Evolutionary conservation across 64 coral and sea anemone species (phyloP).

Genomic region (Orbicella faveolata): DNA sequence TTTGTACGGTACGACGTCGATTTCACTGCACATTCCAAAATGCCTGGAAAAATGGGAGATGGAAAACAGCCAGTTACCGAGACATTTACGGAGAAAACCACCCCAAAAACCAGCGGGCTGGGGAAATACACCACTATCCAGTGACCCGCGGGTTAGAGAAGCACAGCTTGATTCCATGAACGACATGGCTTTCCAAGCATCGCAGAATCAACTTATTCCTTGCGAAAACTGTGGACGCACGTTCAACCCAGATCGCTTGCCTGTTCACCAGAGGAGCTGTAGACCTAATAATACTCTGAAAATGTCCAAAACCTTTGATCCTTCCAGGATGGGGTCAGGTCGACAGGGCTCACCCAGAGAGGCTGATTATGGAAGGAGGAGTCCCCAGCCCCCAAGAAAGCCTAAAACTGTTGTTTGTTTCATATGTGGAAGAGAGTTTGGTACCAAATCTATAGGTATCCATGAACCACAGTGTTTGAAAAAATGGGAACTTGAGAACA

Average conservation of each 20-base stretch:
- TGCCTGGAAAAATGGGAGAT: slow-evolving; percentile 97
- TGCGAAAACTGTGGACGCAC: slow-evolving; percentile 95
- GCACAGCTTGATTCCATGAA: slow-evolving; percentile 91
- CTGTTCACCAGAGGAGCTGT: slow-evolving; percentile 93
- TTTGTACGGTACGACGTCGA: slow-evolving; percentile 86
- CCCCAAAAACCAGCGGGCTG: slow-evolving; percentile 72
- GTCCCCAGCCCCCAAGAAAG: slow-evolving; percentile 64
- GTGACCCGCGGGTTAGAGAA: slow-evolving; percentile 39
- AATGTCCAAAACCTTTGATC: slow-evolving; percentile 73
- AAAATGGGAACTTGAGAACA: slow-evolving; percentile 97
- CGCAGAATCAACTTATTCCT: slow-evolving; percentile 79
- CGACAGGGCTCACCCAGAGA: slow-evolving; percentile 1
- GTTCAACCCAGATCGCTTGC: slow-evolving; percentile 85
- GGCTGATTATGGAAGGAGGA: slow-evolving; percentile 25
- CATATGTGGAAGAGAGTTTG: slow-evolving; percentile 98
- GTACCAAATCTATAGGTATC: slow-evolving; percentile 89
- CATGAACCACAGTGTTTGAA: slow-evolving; percentile 97
- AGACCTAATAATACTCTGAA: slow-evolving; percentile 72
- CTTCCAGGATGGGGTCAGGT: slow-evolving; percentile 26
- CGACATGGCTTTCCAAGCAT: slow-evolving; percentile 82
- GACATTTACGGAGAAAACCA: slow-evolving; percentile 64
- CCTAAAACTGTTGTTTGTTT: slow-evolving; percentile 93
- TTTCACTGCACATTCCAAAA: slow-evolving; percentile 89
- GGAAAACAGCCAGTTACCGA: slow-evolving; percentile 87
- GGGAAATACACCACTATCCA: slow-evolving; percentile 58